phyloP scores from a whole-genome alignment of 2,797 vertebrate species.

The Hipposideros larvatus region DNA sequence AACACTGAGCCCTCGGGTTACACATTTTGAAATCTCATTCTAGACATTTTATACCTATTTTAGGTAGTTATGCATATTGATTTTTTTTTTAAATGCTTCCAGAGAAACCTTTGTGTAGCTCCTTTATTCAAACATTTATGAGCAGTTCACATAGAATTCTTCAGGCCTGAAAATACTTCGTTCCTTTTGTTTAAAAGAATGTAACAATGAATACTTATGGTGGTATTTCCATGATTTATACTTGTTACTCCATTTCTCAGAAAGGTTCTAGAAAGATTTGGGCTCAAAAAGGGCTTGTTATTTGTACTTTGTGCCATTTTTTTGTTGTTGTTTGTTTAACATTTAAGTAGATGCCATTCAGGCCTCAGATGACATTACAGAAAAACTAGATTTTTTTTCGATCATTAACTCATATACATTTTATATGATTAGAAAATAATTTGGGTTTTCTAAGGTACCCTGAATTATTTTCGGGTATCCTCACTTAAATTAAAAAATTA shows the following conservation, averaged over 20 bases:
- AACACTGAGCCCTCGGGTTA: background rate
- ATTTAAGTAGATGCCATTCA: background rate
- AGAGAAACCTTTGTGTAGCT: background rate
- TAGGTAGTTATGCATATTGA: background rate
- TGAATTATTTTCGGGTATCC: conserved; percentile 25
- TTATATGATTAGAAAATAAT: conserved; percentile 33
- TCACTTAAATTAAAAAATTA: background rate
- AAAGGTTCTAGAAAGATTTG: background rate
- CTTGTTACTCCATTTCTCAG: background rate
- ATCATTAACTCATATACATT: background rate
- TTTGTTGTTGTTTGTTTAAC: background rate
- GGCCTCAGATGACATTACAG: background rate
- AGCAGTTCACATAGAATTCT: background rate
- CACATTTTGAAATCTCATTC: background rate
- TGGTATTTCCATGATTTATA: background rate
- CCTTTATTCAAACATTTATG: background rate
- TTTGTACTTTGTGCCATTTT: background rate
- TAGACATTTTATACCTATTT: background rate
- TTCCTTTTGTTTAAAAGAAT: background rate
- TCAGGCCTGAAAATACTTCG: background rate
- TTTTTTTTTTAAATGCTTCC: background rate
- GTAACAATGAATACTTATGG: background rate
- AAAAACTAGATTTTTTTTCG: background rate
- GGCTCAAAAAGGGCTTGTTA: background rate
- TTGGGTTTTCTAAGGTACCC: background rate